These are phyloP conservation scores for Eriocheir sinensis DNA, from an alignment of 1,140 invertebrate species.

Conservation along the genomic window DNA sequence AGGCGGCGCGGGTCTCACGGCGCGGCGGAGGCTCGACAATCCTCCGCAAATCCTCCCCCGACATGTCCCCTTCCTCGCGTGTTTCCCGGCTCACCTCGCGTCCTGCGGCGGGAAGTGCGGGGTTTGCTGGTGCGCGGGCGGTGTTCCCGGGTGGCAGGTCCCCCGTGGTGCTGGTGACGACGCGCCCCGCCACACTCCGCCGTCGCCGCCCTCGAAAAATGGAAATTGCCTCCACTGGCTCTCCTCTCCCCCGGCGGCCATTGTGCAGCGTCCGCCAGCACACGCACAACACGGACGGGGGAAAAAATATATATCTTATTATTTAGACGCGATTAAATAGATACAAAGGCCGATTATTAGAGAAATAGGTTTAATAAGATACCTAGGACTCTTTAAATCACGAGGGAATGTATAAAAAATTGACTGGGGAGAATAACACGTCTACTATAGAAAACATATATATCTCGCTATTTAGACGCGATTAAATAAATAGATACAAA, in stretches of 20 bases:
- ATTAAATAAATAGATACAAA: neutral
- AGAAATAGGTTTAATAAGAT: too few species aligned
- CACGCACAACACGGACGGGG: neutral
- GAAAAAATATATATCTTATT: too few species aligned
- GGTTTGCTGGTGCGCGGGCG: neutral
- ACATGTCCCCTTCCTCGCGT: neutral
- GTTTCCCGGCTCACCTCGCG: neutral
- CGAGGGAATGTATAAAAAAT: too few species aligned
- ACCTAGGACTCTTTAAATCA: too few species aligned
- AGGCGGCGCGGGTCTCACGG: too few species aligned
- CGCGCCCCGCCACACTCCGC: neutral
- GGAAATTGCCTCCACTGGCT: neutral
- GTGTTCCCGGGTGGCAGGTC: neutral
- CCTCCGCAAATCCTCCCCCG: neutral
- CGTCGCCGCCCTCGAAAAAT: constrained; percentile 11
- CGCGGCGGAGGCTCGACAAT: too few species aligned
- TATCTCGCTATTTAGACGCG: too few species aligned
- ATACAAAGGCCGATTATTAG: too few species aligned
- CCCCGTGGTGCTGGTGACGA: neutral
- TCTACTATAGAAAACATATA: too few species aligned
- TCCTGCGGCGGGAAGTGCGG: neutral
- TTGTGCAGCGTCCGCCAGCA: constrained; percentile 2
- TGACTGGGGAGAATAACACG: too few species aligned
- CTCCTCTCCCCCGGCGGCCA: neutral
- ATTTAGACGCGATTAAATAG: neutral